Base-by-base conservation (phyloP, 35 echinoderm and acorn worm genomes). In the Ophiothrix spiculata region DNA sequence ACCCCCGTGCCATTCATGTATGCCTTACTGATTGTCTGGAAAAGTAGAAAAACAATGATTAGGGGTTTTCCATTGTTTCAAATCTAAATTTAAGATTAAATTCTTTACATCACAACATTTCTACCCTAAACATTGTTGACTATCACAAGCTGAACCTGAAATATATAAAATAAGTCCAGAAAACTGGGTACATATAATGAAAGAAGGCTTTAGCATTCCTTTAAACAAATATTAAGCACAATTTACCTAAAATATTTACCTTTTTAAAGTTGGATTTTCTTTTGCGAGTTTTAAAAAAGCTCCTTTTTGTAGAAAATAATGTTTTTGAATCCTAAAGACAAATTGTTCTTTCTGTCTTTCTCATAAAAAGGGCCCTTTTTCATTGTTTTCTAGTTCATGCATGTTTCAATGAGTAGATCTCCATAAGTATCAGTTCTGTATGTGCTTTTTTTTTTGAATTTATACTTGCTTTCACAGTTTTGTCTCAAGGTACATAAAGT, bases 1-100 rank as follows among this genome's bases (percentile, higher is more conserved):
- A 74, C 78, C 1, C 88, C 88, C 1, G 88, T 98, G 25, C 91
- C 95, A 34, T 98, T 94, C 91, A 98, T 93, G 82, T 91, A 98
- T 0, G 95, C 95, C 42, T 84, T 86, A 38, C 88, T 94, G 64
- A 98, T 94, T 85, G 88, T 87, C 95, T 98, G 87, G 23, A 82
- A 29, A 85, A 84, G 74, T 39, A 79, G 23, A 91, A 11, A 39
- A 37, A 84, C 45, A 54, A 54, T 54, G 8, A 8, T 54, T 11
- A 54, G 45, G 8, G 8, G 45, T 54, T 21, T 54, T 54, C 45
- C 21, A 11, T 54, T 54, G 45, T 54, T 11, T 21, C 45, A 21
- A 54, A 8, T 21, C 45, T 11, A 54, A 54, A 54, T 11, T 21
- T 11, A 54, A 8, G 45, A 8, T 54, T 54, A 11, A 21, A 8